Percentiles rank a stretch among this genome's conserved stretches.
phyloP scores from a whole-genome alignment of 1,140 invertebrate species.

The Odontomachus brunneus region DNA sequence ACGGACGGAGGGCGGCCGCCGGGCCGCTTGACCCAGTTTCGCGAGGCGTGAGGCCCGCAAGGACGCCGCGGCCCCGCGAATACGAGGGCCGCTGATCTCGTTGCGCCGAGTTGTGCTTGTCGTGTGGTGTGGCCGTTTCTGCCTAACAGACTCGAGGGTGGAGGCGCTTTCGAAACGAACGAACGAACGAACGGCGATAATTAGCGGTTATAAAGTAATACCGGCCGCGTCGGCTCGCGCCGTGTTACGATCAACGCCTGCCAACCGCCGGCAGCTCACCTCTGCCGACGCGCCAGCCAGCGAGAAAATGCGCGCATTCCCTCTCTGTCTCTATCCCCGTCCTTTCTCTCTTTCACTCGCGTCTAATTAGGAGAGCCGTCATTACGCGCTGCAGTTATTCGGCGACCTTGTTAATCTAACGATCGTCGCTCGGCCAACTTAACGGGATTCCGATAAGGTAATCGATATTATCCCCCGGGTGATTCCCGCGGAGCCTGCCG shows the following conservation, averaged over 20 bases:
- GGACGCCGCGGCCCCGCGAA: conserved; percentile 36
- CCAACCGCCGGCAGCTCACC: background rate
- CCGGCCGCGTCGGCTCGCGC: conserved; percentile 1
- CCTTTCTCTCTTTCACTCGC: background rate
- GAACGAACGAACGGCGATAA: conserved; percentile 44
- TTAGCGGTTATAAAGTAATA: conserved; percentile 53
- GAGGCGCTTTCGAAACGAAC: conserved; percentile 51
- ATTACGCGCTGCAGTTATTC: conserved; percentile 25
- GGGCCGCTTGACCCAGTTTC: conserved; percentile 46
- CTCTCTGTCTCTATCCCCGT: background rate
- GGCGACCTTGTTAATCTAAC: conserved; percentile 32
- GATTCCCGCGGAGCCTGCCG: background rate
- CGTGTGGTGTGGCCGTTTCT: background rate
- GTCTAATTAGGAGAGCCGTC: conserved; percentile 38
- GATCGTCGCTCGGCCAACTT: conserved; percentile 15
- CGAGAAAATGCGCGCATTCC: background rate
- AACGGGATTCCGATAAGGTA: conserved; percentile 10
- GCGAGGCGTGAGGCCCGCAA: conserved; percentile 31
- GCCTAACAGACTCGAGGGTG: conserved; percentile 28
- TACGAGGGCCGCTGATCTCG: too few species aligned
- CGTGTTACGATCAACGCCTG: conserved; percentile 36
- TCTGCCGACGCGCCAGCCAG: background rate
- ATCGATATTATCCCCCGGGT: background rate
- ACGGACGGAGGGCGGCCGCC: background rate
- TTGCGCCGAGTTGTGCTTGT: too few species aligned